Conservation (phyloP, 2,113 vertebrate species). For the human (Homo sapiens) region GRCh38 chr2:81043501-81044000, state of each 20-base stretch:
- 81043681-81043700: neutral
- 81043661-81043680: neutral
- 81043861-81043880: neutral
- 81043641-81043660: neutral
- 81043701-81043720: neutral
- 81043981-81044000: neutral
- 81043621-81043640: neutral
- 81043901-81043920: neutral
- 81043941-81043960: neutral
- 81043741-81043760: neutral
- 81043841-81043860: neutral
- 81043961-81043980: neutral
- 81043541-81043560: neutral
- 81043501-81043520: neutral
- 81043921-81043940: neutral
- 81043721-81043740: neutral
- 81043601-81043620: neutral
- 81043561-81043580: neutral
- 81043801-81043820: neutral
- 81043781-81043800: neutral
- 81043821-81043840: neutral
- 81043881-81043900: neutral
- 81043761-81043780: neutral
- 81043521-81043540: neutral
- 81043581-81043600: neutral